Base-by-base conservation (phyloP, 2,888 invertebrate species). In the Drosophila basisetae region DNA sequence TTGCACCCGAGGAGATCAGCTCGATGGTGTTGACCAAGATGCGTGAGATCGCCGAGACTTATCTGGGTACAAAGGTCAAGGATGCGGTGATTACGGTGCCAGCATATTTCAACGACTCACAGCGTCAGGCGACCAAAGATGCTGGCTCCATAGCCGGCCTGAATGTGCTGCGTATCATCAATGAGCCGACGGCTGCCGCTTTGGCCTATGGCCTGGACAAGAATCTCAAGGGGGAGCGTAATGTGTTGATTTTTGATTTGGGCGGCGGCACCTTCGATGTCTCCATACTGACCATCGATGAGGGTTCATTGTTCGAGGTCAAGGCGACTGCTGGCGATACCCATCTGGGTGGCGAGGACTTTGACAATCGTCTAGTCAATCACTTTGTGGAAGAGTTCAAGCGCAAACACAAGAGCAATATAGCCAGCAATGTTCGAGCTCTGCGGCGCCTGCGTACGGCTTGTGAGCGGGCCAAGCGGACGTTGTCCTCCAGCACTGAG, bases 221-320 rank as follows among this genome's bases (percentile, higher is more conserved):
- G 92, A 95, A 96, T 85, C 94, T 96, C 18, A 95, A 95, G 91
- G 96, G 96, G 3, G 96, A 96, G 89, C 96, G 95, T 78, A 96
- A 96, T 91, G 96, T 96, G 9, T 93, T 96, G 16, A 96, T 96
- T 83, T 96, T 96, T 84, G 96, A 96, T 92, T 94, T 97, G 70
- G 96, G 96, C 31, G 98, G 98, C 76, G 98, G 98, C 37, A 98
- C 98, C 41, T 98, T 98, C 92, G 98, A 98, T 94, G 98, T 98
- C 11, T 98, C 98, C 35, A 95, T 98, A 78, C 94, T 98, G 37
- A 96, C 97, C 79, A 98, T 98, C 92, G 97, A 97, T 85, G 97
- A 98, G 93, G 96, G 98, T 0, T 96, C 96, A 0, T 92, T 97
- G 77, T 97, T 97, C 89, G 96, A 97, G 94, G 97, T 97, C 0